phyloP scores from a whole-genome alignment of 2,888 invertebrate species.

The Papilio elwesi region DNA sequence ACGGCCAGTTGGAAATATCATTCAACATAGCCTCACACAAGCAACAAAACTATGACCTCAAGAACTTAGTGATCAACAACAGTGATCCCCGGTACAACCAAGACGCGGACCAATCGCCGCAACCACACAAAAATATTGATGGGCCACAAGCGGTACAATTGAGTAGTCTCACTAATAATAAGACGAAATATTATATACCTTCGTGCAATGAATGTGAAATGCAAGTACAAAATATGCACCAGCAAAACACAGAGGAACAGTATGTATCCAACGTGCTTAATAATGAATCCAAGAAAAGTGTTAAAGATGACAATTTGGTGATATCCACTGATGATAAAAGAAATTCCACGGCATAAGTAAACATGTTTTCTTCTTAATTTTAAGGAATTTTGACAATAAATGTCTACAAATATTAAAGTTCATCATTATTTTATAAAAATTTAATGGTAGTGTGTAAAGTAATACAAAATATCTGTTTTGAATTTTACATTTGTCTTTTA shows the following conservation, averaged over 20 bases:
- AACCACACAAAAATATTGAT: slow-evolving; percentile 47
- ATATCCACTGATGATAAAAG: slow-evolving; percentile 37
- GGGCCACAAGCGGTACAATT: slow-evolving; percentile 52
- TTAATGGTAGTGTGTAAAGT: slow-evolving; percentile 8
- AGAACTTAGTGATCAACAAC: slow-evolving; percentile 63
- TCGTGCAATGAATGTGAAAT: slow-evolving; percentile 52
- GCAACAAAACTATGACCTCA: slow-evolving; percentile 63
- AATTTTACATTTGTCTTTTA: slow-evolving; percentile 24
- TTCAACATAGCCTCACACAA: slow-evolving; percentile 51
- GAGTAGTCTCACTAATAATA: slow-evolving; percentile 54
- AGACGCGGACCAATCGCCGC: slow-evolving; percentile 50
- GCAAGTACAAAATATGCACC: slow-evolving; percentile 40
- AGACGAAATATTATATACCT: slow-evolving; percentile 58
- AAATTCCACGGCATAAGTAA: slow-evolving; percentile 32
- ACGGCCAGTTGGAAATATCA: slow-evolving; percentile 48
- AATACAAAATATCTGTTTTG: slow-evolving; percentile 18
- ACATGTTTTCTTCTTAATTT: background rate
- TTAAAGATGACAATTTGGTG: slow-evolving; percentile 48
- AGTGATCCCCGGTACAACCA: slow-evolving; percentile 53
- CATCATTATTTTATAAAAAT: slow-evolving; percentile 11
- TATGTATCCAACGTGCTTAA: slow-evolving; percentile 42
- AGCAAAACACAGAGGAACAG: slow-evolving; percentile 43
- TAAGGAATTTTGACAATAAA: slow-evolving; percentile 2
- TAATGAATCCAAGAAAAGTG: slow-evolving; percentile 46
- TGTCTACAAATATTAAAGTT: background rate